These are phyloP conservation scores for Serinus canaria DNA, from an alignment of 2,113 vertebrate species.

Conservation along the genomic window DNA sequence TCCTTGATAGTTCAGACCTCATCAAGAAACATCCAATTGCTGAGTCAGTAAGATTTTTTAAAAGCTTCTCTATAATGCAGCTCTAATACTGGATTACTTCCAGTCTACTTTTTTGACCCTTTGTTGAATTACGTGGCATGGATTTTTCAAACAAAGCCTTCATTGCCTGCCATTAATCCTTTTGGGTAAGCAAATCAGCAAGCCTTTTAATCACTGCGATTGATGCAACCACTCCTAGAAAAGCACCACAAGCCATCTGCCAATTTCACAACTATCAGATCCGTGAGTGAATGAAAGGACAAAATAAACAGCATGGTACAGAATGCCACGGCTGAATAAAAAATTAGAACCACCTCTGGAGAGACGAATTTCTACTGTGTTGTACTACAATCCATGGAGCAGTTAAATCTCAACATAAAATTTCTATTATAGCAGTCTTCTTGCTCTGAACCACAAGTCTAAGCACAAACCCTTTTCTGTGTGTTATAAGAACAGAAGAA, in stretches of 20 bases:
- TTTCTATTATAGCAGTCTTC: slow-evolving; percentile 2
- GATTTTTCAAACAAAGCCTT: slow-evolving; percentile 68
- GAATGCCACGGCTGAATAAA: slow-evolving; percentile 67
- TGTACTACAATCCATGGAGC: slow-evolving; percentile 52
- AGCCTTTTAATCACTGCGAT: slow-evolving; percentile 65
- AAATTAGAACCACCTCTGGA: slow-evolving; percentile 31
- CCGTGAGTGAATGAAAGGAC: slow-evolving; percentile 45
- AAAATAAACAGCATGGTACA: slow-evolving; percentile 58
- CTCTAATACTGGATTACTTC: slow-evolving; percentile 58
- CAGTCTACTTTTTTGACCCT: slow-evolving; percentile 52
- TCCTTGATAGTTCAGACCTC: slow-evolving; percentile 32
- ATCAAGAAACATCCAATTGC: slow-evolving; percentile 51
- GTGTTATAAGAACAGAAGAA: background rate
- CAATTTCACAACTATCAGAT: slow-evolving; percentile 41
- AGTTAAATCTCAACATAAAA: slow-evolving; percentile 43
- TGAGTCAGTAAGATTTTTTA: slow-evolving; percentile 51
- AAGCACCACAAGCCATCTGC: slow-evolving; percentile 68
- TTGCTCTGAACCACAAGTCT: background rate
- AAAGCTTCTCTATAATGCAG: slow-evolving; percentile 47
- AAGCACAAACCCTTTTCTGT: background rate
- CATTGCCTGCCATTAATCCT: slow-evolving; percentile 65
- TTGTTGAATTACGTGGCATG: slow-evolving; percentile 48
- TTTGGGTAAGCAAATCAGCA: slow-evolving; percentile 70
- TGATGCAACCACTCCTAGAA: slow-evolving; percentile 50
- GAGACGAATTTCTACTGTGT: slow-evolving; percentile 68